Base-by-base conservation (phyloP, 2,797 vertebrate species). In the Acomys russatus region DNA sequence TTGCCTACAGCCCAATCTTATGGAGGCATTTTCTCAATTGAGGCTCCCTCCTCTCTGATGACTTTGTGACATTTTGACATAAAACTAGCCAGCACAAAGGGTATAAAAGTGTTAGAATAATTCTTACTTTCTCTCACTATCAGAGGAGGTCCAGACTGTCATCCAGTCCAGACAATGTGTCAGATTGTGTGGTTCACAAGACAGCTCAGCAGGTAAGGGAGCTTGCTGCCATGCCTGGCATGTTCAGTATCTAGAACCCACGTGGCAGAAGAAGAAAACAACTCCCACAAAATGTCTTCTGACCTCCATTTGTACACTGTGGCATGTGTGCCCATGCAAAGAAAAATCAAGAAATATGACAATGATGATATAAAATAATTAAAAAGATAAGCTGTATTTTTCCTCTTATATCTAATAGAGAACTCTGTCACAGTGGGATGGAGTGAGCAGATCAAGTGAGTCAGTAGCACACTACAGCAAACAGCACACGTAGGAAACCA, bases 401-500 rank as follows among this genome's bases (percentile, higher is more conserved):
- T 85, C 49, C 59, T 90, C 33, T 63, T n/a, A 2, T 0, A 51
- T 87, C 30, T 59, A 68, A 77, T 10, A 84, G 49, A 94, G n/a
- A 91, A 76, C 23, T 88, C 71, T 79, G n/a, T n/a, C 28, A 74
- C 38, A 49, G 68, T 33, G 11, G 59, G 90, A 54, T 51, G 63
- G n/a, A 87, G 66, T 35, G 38, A 90, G 68, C 18, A 76, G 35
- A 88, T 4, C 7, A 44, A 87, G 84, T 70, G 61, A 88, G 73
- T 82, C 49, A 78, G 82, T 59, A 90, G 49, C 38, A 79, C 73
- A 68, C 86, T 56, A 25, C 30, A 92, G 83, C 35, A 79, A 90
- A 94, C 79, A 92, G 56, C 77, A 82, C 56, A 68, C 77, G 61
- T 38, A 73, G 28, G 35, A 88, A 94, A 80, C 20, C 0, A 1